Conservation (phyloP, 2,797 vertebrate species). For the Phataginus tricuspis region DNA sequence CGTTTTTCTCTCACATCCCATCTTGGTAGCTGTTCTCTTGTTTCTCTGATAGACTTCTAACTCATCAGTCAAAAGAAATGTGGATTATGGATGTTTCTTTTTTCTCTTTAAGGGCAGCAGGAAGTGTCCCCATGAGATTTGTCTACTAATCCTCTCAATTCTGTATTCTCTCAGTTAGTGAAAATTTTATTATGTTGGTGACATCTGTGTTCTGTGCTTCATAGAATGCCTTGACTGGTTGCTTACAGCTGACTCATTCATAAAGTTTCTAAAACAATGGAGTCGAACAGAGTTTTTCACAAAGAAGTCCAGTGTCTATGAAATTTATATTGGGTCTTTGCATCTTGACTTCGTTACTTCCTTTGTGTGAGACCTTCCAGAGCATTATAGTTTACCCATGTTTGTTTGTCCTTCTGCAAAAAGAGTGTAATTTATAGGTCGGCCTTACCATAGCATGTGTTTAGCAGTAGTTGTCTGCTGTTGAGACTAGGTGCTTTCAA, state of each 20-base stretch:
- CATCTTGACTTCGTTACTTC: background rate
- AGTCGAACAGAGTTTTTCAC: background rate
- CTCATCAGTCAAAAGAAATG: background rate
- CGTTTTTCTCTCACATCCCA: background rate
- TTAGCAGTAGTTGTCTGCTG: background rate
- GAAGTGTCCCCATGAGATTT: background rate
- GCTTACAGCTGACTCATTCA: background rate
- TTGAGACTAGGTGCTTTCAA: background rate
- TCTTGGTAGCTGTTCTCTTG: background rate
- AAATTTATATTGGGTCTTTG: background rate
- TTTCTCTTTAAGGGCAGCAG: background rate
- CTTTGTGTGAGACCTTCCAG: background rate
- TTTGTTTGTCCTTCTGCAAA: background rate
- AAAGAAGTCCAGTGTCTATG: background rate
- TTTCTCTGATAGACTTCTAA: background rate
- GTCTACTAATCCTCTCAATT: background rate
- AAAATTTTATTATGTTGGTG: background rate
- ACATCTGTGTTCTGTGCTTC: constrained; percentile 34
- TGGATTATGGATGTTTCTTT: background rate
- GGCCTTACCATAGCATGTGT: background rate
- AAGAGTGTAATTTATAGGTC: background rate
- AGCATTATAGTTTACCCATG: background rate
- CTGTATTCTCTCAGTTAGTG: constrained; percentile 1
- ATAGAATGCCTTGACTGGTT: background rate
- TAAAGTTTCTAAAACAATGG: background rate